These are phyloP conservation scores for Saxicola maurus DNA, from an alignment of 2,797 vertebrate genomes.

Conservation along the genomic window DNA sequence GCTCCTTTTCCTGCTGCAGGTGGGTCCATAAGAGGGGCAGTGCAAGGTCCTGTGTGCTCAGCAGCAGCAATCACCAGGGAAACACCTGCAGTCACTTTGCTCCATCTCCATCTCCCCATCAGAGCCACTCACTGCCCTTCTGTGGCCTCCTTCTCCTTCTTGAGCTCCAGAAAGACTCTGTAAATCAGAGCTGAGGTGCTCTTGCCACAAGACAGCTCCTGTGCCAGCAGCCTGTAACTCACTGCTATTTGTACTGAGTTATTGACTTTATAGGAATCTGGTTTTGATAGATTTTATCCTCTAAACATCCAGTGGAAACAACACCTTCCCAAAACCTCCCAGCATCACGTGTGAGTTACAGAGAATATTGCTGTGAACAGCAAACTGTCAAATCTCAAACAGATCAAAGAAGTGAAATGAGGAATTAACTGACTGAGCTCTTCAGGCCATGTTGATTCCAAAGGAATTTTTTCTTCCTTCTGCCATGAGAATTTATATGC, in stretches of 20 bases:
- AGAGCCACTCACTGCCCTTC: neutral
- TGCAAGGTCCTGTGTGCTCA: neutral
- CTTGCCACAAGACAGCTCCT: neutral
- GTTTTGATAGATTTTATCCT: neutral
- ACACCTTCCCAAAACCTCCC: neutral
- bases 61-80: neutral
- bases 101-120: neutral
- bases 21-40: rapidly evolving
- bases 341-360: slow-evolving; percentile 55
- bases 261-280: neutral
- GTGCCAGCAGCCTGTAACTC: neutral
- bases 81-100: neutral
- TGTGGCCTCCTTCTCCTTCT: neutral
- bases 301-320: neutral
- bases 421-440: slow-evolving; percentile 46
- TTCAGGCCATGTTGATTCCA: slow-evolving; percentile 55
- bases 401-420: slow-evolving; percentile 66
- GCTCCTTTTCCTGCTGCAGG: neutral
- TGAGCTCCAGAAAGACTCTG: neutral
- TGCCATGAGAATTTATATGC: slow-evolving; percentile 59
- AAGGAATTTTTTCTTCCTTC: slow-evolving; percentile 49
- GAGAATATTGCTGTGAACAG: slow-evolving; percentile 51
- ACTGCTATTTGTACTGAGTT: neutral
- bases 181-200: neutral
- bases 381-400: slow-evolving; percentile 54